Conservation (phyloP, 2,797 vertebrate species). For the Mormyrops attenuatus region DNA sequence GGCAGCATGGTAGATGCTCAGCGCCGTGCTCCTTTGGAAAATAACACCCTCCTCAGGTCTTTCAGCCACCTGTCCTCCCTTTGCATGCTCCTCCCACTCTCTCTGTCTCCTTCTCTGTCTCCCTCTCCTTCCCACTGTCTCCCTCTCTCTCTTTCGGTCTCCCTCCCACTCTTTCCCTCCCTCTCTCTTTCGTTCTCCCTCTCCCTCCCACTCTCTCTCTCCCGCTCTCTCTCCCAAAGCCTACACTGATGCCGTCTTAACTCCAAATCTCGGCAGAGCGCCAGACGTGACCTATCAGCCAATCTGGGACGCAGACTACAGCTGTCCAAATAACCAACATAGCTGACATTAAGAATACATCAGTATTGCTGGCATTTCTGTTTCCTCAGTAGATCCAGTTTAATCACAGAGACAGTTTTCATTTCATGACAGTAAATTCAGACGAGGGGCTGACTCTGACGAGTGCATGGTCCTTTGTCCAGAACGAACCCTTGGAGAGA, state of each 20-base stretch:
- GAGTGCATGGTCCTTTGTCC: neutral
- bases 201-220: neutral
- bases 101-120: neutral
- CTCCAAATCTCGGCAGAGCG: slow-evolving; percentile 37
- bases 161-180: neutral
- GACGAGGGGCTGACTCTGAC: neutral
- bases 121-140: no score
- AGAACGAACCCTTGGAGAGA: neutral
- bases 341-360: neutral
- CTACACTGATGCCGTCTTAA: slow-evolving; percentile 36
- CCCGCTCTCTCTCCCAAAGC: neutral
- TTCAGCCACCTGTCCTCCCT: neutral
- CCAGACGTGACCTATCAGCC: slow-evolving; percentile 6
- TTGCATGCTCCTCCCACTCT: neutral
- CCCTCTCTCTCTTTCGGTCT: neutral
- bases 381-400: neutral
- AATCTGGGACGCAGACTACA: neutral
- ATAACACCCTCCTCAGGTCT: neutral
- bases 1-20: neutral
- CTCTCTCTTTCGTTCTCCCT: neutral
- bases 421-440: neutral
- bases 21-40: neutral
- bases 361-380: neutral
- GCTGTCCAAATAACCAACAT: neutral
- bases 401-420: neutral